Base-by-base conservation (phyloP, 2,113 vertebrate species). In the Donacobius atricapilla region DNA sequence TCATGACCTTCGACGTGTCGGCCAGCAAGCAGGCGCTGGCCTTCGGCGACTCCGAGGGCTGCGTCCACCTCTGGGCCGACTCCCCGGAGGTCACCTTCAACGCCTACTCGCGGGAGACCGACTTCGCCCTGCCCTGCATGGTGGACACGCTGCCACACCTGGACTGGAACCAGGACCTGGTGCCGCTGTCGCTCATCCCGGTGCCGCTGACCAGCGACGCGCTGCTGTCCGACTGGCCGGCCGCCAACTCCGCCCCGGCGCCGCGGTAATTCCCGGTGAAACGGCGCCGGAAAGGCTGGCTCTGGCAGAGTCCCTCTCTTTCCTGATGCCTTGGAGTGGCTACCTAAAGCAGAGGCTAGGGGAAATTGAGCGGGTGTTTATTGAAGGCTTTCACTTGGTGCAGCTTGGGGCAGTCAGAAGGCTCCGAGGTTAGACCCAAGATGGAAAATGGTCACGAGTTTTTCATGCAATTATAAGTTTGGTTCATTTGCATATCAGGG, bases 1-100 rank as follows among this genome's bases (percentile, higher is more conserved):
- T 99, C 57, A 99, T 99, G 99, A 99, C 99, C 33, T 99, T 99
- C 37, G 99, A 99, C 5, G 99, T 99, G 56, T 99, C 99, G 0
- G 98, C 99, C 96, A 99, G 99, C 98, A 99, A 99, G 85, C 99
- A 99, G 95, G 99, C 99, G 1, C 89, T 99, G 96, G 99, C 99
- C 13, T 99, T 99, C 9, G 99, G 99, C 5, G 99, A 99, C 97
- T 99, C 99, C 0, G 99, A 99, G 56, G 99, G 99, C 4, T 99
- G 99, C 7, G 98, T 99, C 76, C 99, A 99, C 95, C 98, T 99
- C 15, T 99, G 99, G 99, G 99, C 99, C 0, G 99, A 99, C 47
- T 98, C 98, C 14, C 99, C 99, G 0, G 99, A 99, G 57, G 98
- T 98, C 47, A 98, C 99, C 8, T 99, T 98, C 93, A 99, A 99